Base-by-base conservation (phyloP, 2,113 vertebrate species). In the Micronycteris hirsuta region DNA sequence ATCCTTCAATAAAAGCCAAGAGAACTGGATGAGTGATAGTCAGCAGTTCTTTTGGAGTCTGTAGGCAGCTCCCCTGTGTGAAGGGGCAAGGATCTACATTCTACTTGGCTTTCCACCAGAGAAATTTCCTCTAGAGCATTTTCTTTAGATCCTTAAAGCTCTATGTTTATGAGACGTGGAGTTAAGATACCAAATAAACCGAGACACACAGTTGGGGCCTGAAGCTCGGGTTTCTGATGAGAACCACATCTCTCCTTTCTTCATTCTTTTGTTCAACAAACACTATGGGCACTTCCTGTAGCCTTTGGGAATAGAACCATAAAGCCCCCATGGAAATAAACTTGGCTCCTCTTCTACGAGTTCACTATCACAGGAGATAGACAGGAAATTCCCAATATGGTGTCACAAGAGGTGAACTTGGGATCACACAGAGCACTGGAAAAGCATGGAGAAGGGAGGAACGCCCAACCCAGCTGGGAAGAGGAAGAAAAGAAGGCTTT, bases 41-140 rank as follows among this genome's bases (percentile, higher is more conserved):
- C 76, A 41, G 91, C 71, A n/a, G 89, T 67, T 89, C n/a, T 65
- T 83, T n/a, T 13, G 80, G 82, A 93, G 82, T 61, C 84, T 2
- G 24, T n/a, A 63, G 92, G 77, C 80, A 95, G 80, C 54, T 92
- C 65, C 92, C 7, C 43, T 76, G 68, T 91, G 86, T 10, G n/a
- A 63, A 33, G 31, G 68, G 41, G 22, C 84, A 92, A 90, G 76
- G 65, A 74, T 95, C 93, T 76, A 10, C 2, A 0, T 81, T 86
- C 92, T 49, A 65, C 77, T 94, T 95, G 96, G 77, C 88, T 96
- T 98, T 96, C 77, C 88, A 88, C 43, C 86, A 94, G 77, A 56
- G 77, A 86, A 70, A 83, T 90, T 89, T 95, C 94, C 92, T 92
- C 89, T 33, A 20, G 77, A 52, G 47, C 73, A 92, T 90, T 96